Evolutionary conservation across 2,113 vertebrate species (phyloP).

Genomic region (Porphyrio hochstetteri): DNA sequence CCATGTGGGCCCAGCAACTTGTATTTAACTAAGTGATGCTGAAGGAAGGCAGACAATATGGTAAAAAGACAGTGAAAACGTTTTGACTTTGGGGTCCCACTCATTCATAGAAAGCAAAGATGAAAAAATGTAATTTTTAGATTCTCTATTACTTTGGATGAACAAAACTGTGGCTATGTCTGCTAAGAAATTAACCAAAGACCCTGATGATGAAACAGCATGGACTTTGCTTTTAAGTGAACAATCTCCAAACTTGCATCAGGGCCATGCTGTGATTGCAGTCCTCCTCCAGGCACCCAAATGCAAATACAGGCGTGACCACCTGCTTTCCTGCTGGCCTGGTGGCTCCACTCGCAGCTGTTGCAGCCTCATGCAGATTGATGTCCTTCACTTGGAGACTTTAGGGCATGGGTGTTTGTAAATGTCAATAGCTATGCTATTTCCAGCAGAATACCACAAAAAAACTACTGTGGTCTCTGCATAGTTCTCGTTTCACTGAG

Average conservation of each 20-base stretch:
- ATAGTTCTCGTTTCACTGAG: not conserved
- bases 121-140: not conserved
- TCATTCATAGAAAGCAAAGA: not conserved
- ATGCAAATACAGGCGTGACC: not conserved
- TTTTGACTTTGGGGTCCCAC: not conserved
- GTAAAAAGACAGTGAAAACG: not conserved
- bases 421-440: not conserved
- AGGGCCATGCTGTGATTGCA: not conserved
- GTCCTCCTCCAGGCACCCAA: not conserved
- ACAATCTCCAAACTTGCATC: not conserved
- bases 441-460: not conserved
- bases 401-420: not conserved
- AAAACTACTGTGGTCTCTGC: not conserved
- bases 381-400: not conserved
- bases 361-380: not conserved
- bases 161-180: not conserved
- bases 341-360: accelerated
- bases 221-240: not conserved
- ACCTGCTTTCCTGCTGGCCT: not conserved
- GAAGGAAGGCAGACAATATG: not conserved
- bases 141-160: not conserved
- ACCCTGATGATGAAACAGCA: not conserved
- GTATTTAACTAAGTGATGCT: not conserved
- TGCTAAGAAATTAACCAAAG: not conserved
- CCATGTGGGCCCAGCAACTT: not conserved